Percentiles rank a stretch among this genome's conserved stretches.
These are phyloP conservation scores for Fragum fragum DNA, from an alignment of 2,888 invertebrate genomes.

Conservation along the genomic window DNA sequence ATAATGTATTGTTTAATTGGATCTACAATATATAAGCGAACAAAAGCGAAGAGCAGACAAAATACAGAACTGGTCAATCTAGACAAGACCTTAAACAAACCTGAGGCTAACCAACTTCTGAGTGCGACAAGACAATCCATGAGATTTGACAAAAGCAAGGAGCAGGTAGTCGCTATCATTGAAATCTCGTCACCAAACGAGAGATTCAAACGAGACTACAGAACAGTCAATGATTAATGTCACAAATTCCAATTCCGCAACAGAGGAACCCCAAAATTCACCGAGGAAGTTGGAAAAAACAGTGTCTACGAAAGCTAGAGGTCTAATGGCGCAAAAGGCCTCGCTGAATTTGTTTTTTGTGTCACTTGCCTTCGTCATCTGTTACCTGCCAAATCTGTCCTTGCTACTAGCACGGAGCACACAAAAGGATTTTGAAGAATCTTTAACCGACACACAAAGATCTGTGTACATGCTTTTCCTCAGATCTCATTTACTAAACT, in stretches of 20 bases:
- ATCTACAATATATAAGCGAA: constrained; percentile 44
- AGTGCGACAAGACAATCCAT: not conserved
- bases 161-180: not conserved
- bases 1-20: constrained; percentile 60
- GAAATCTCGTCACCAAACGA: not conserved
- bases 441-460: constrained; percentile 45
- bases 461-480: constrained; percentile 69
- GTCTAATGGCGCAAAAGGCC: constrained; percentile 61
- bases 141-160: not conserved
- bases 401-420: constrained; percentile 54
- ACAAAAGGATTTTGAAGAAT: constrained; percentile 53
- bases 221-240: not conserved
- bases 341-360: constrained; percentile 71
- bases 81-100: not conserved
- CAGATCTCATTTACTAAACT: constrained; percentile 70
- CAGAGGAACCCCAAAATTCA: not conserved
- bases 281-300: not conserved
- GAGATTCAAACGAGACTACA: constrained; percentile 1
- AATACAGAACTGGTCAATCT: constrained; percentile 40
- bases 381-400: constrained; percentile 66
- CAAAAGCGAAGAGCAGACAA: constrained; percentile 36
- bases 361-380: constrained; percentile 64
- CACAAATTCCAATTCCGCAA: not conserved
- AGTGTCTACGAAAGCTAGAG: not conserved
- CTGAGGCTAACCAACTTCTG: not conserved